These are phyloP conservation scores for Rutpela maculata DNA, from an alignment of 2,888 invertebrate genomes.

Conservation along the genomic window DNA sequence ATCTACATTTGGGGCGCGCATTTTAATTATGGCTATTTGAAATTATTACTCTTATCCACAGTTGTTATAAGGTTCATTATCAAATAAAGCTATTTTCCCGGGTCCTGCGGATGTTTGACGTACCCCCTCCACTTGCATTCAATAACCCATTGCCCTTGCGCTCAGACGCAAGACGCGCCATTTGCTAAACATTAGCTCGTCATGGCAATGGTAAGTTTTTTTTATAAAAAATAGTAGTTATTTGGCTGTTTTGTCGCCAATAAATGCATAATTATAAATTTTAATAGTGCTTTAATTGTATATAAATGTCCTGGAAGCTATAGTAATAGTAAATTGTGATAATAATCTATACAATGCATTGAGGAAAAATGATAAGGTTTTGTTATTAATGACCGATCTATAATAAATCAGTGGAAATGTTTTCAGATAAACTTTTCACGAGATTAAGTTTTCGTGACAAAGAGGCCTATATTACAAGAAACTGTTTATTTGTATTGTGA, in stretches of 20 bases:
- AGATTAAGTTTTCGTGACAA: constrained; percentile 68
- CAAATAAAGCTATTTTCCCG: constrained; percentile 56
- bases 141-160: constrained; percentile 70
- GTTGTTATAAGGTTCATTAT: constrained; percentile 41
- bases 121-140: constrained; percentile 61
- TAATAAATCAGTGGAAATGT: constrained; percentile 32
- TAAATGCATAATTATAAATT: constrained; percentile 34
- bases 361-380: constrained; percentile 37
- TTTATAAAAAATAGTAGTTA: constrained; percentile 39
- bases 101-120: constrained; percentile 67
- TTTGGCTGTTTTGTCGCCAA: constrained; percentile 12
- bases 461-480: constrained; percentile 65
- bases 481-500: constrained; percentile 55
- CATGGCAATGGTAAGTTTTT: constrained; percentile 74
- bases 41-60: constrained; percentile 9
- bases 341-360: constrained; percentile 24
- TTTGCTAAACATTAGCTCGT: constrained; percentile 74
- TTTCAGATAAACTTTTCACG: constrained; percentile 71
- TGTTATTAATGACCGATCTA: constrained; percentile 39
- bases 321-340: constrained; percentile 7
- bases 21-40: constrained; percentile 25
- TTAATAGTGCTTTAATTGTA: neutral
- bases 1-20: constrained; percentile 23
- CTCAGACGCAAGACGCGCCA: constrained; percentile 74
- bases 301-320: neutral